Conservation (phyloP, 2,888 invertebrate species). For the Ochropleura plecta region DNA sequence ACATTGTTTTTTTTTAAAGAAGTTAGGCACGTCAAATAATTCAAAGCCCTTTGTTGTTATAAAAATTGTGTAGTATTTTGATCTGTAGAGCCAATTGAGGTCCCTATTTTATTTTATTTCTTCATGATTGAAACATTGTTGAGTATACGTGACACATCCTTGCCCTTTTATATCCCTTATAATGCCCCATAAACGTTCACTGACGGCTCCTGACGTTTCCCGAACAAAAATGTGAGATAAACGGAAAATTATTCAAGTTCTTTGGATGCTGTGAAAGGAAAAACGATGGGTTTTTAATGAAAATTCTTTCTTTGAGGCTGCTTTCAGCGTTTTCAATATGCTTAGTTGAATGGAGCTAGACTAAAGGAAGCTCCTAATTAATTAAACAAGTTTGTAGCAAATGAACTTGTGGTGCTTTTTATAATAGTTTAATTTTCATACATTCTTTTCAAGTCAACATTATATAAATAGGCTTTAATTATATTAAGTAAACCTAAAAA, state of each 20-base stretch:
- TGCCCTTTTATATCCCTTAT: constrained; percentile 56
- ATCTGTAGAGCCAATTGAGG: constrained; percentile 6
- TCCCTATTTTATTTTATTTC: constrained; percentile 46
- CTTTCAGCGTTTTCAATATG: constrained; percentile 40
- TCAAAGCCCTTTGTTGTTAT: neutral
- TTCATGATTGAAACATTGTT: constrained; percentile 62
- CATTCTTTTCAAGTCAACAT: neutral
- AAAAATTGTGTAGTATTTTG: constrained; percentile 10
- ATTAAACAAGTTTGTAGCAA: constrained; percentile 19
- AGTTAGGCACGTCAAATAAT: too few relatives aligned
- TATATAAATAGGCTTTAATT: neutral
- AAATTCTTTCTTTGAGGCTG: constrained; percentile 59
- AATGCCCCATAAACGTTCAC: constrained; percentile 55
- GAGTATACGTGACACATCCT: constrained; percentile 50
- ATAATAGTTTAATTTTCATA: neutral
- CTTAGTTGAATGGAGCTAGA: constrained; percentile 20
- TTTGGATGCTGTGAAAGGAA: constrained; percentile 48
- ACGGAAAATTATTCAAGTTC: constrained; percentile 58
- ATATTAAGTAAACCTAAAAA: neutral
- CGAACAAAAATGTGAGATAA: constrained; percentile 45
- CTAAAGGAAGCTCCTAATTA: constrained; percentile 25
- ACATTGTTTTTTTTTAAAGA: too few relatives aligned
- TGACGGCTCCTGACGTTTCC: constrained; percentile 48
- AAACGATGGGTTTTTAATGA: constrained; percentile 59
- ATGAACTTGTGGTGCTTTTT: neutral